Evolutionary conservation across 2,113 vertebrate genomes (phyloP).

Genomic region (Siniperca knerii): DNA sequence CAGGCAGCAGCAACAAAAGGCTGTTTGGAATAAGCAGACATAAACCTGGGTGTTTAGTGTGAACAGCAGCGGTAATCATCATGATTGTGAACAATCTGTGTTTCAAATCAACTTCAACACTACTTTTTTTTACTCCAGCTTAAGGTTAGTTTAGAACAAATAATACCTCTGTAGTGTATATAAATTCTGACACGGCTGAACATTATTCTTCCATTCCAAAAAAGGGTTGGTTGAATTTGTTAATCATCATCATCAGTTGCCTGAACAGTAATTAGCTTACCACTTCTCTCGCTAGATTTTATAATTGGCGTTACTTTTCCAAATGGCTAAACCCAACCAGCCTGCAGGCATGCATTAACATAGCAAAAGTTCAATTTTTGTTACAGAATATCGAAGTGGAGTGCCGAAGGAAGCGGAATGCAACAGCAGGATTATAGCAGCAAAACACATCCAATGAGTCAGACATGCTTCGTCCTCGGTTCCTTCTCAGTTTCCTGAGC

Average conservation of each 20-base stretch:
- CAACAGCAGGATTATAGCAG: not conserved
- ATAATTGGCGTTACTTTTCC: not conserved
- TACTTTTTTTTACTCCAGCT: not conserved
- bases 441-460: not conserved
- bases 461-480: not conserved
- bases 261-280: not conserved
- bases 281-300: not conserved
- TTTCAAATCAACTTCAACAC: too few species aligned
- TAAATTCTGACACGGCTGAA: not conserved
- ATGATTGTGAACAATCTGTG: not conserved
- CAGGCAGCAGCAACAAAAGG: not conserved
- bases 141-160: not conserved
- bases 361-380: not conserved
- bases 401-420: not conserved
- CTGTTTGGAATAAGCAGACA: not conserved
- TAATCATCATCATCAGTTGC: not conserved
- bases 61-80: not conserved
- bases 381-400: not conserved
- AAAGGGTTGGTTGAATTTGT: not conserved
- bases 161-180: not conserved
- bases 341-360: not conserved
- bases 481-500: not conserved
- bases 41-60: not conserved
- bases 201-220: not conserved
- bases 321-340: not conserved